These are phyloP conservation scores for Nemoura dubitans DNA, from an alignment of 2,888 invertebrate genomes.

Conservation along the genomic window DNA sequence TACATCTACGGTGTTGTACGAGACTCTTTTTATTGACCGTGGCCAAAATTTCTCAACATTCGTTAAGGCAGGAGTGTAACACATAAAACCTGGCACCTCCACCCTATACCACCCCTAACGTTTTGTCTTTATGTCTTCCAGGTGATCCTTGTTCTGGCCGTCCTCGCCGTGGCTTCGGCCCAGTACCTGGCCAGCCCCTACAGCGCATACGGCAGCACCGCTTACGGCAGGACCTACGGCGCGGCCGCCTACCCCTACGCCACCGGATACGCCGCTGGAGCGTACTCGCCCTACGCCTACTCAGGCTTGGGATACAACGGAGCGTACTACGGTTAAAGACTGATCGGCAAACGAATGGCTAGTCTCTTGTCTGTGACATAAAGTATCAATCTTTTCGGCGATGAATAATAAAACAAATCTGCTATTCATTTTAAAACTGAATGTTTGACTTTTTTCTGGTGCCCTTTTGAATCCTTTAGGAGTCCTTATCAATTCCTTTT, in stretches of 20 bases:
- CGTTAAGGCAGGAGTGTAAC: too few species aligned
- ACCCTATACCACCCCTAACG: background rate
- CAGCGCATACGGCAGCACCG: conserved; percentile 9
- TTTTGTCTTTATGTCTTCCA: background rate
- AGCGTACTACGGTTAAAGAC: conserved; percentile 37
- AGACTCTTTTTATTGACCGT: too few species aligned
- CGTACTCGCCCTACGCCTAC: conserved; percentile 26
- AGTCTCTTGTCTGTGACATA: background rate
- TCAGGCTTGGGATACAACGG: conserved; percentile 29
- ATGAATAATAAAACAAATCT: background rate
- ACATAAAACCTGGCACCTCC: background rate
- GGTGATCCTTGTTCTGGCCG: conserved; percentile 31
- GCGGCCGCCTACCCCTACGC: conserved; percentile 20
- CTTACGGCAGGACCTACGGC: conserved; percentile 21
- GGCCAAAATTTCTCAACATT: too few species aligned
- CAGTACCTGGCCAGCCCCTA: conserved; percentile 39
- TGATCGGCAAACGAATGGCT: conserved; percentile 2
- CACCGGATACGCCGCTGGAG: conserved; percentile 27
- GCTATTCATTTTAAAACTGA: background rate
- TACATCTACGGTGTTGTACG: too few species aligned
- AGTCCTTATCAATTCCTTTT: background rate
- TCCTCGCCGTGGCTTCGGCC: conserved; percentile 33
- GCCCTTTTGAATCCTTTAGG: background rate
- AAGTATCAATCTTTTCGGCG: too few species aligned
- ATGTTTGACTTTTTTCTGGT: background rate